Evolutionary conservation across 2,113 vertebrate genomes (phyloP).

Genomic region (Platysteira castanea): DNA sequence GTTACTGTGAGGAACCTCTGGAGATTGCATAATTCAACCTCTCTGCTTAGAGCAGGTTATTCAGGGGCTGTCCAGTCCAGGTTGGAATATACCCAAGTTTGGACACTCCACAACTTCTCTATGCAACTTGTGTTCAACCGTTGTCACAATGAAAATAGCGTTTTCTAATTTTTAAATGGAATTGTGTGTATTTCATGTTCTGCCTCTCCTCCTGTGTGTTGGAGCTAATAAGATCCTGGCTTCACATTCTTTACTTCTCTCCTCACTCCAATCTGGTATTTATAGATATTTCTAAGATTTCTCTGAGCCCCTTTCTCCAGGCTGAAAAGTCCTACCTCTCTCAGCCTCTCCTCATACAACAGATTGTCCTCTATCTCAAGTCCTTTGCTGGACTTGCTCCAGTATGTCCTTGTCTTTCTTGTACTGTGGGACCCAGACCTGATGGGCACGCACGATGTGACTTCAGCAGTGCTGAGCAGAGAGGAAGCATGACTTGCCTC

Average conservation of each 20-base stretch:
- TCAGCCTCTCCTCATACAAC: not conserved
- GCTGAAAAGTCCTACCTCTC: not conserved
- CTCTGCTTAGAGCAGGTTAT: not conserved
- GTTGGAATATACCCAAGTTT: not conserved
- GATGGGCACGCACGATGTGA: not conserved
- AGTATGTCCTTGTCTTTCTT: not conserved
- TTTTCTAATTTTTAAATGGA: not conserved
- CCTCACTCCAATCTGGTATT: not conserved
- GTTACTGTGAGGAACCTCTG: not conserved
- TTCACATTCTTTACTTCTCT: not conserved
- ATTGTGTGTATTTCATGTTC: not conserved
- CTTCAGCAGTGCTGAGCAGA: not conserved
- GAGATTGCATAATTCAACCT: fast-evolving
- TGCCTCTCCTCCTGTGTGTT: not conserved
- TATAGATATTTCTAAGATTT: not conserved
- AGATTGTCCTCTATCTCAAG: not conserved
- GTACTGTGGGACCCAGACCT: not conserved
- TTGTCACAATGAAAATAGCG: not conserved
- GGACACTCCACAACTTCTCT: not conserved
- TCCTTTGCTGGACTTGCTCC: not conserved
- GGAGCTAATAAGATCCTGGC: not conserved
- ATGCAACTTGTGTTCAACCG: not conserved
- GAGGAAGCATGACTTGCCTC: not conserved
- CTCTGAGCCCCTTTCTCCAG: not conserved
- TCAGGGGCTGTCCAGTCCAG: not conserved